A percentile compares a stretch with the other conserved stretches of the same genome.
phyloP scores from a whole-genome alignment of 2,113 vertebrate genomes.

The Merops nubicus region DNA sequence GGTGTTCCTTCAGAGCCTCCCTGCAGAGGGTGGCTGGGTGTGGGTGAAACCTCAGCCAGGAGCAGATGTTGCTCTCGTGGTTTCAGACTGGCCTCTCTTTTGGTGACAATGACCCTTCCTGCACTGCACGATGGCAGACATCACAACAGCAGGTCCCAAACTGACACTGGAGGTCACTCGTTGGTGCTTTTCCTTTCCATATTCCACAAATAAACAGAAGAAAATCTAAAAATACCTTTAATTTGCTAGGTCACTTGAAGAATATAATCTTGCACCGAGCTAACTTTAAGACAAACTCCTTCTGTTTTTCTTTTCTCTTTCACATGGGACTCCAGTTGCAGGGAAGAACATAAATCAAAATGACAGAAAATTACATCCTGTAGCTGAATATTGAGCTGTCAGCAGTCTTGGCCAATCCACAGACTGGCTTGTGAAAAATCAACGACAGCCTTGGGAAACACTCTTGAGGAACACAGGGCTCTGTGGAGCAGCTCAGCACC shows the following conservation, averaged over 20 bases:
- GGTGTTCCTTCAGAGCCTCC: neutral
- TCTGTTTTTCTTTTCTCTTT: neutral
- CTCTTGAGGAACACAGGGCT: neutral
- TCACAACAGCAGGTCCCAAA: neutral
- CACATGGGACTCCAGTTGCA: neutral
- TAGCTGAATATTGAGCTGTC: conserved; percentile 50
- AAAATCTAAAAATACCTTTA: neutral
- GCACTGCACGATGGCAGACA: neutral
- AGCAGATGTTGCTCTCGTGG: neutral
- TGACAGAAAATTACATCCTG: conserved; percentile 43
- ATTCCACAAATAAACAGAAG: neutral
- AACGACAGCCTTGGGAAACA: neutral
- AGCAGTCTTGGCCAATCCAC: neutral
- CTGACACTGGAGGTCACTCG: neutral
- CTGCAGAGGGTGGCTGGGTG: neutral
- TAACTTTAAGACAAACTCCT: conserved; percentile 10
- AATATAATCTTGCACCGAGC: neutral
- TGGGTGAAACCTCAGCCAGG: neutral
- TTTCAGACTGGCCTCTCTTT: neutral
- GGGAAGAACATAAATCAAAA: conserved; percentile 42
- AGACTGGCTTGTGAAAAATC: neutral
- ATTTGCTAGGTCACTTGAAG: neutral
- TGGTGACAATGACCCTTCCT: neutral
- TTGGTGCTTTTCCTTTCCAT: neutral
- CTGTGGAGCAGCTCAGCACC: neutral